phyloP scores from a whole-genome alignment of 2,888 invertebrate genomes.

The Calameuta idolon region DNA sequence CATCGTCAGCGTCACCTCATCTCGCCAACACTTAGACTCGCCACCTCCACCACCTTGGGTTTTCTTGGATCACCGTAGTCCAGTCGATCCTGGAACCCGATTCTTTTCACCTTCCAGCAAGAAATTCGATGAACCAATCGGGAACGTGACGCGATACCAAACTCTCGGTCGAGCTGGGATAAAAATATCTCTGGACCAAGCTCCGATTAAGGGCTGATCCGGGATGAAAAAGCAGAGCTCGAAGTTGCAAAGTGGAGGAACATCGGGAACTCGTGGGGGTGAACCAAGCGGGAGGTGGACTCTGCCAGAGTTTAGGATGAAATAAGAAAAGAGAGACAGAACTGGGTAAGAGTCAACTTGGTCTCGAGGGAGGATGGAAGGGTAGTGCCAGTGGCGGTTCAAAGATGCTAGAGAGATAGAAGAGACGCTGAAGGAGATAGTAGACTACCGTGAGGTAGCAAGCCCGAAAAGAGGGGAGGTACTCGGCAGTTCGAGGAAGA shows the following conservation, averaged over 20 bases:
- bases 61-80: conserved; percentile 23
- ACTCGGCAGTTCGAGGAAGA: background rate
- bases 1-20: conserved; percentile 21
- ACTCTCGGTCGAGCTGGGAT: background rate
- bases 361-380: conserved; percentile 18
- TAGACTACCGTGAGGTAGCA: background rate
- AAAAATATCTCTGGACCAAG: conserved; percentile 19
- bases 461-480: background rate
- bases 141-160: background rate
- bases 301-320: conserved; percentile 24
- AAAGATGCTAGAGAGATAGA: background rate
- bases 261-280: conserved; percentile 4
- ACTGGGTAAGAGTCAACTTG: conserved; percentile 38
- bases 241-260: conserved; percentile 52
- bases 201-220: conserved; percentile 61
- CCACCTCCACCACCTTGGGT: conserved; percentile 28
- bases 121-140: background rate
- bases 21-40: conserved; percentile 21
- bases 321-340: conserved; percentile 25
- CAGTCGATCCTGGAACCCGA: background rate
- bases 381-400: conserved; percentile 5
- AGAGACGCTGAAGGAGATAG: background rate
- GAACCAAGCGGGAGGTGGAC: conserved; percentile 16
- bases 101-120: background rate
- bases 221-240: conserved; percentile 49